Percentiles rank a stretch among this genome's conserved stretches.
Evolutionary conservation across 2,888 invertebrate genomes (phyloP).

Genomic region (Nebria salina): DNA sequence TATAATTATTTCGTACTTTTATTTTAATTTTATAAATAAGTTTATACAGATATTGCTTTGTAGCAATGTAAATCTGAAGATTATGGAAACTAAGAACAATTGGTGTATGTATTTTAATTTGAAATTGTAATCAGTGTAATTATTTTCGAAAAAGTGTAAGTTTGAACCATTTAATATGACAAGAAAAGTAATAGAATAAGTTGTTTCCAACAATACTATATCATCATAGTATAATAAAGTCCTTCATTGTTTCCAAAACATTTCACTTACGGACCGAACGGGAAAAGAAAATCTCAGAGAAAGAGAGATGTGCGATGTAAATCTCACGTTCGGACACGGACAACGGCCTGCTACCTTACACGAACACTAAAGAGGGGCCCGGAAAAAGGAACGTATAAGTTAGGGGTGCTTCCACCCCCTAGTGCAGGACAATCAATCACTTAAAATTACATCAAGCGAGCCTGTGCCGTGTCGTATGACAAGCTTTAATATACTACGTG

Average conservation of each 20-base stretch:
- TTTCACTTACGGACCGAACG: slow-evolving; percentile 32
- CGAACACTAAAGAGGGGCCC: neutral
- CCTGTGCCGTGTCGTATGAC: slow-evolving; percentile 34
- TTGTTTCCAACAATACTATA: neutral
- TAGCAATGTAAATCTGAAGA: too few relatives aligned
- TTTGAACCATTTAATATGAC: neutral
- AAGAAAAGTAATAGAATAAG: neutral
- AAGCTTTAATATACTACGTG: slow-evolving; percentile 46
- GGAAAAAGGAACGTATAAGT: neutral
- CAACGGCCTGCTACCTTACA: neutral
- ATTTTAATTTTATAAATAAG: too few relatives aligned
- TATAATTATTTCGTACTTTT: too few relatives aligned
- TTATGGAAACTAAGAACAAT: neutral
- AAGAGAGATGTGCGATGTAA: slow-evolving; percentile 16
- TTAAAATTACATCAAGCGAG: slow-evolving; percentile 45
- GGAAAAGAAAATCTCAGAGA: slow-evolving; percentile 18
- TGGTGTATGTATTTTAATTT: slow-evolving; percentile 19
- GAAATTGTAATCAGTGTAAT: too few relatives aligned
- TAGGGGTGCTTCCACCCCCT: slow-evolving; percentile 15
- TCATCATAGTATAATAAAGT: slow-evolving; percentile 4
- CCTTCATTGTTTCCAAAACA: slow-evolving; percentile 39
- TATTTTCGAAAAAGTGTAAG: neutral
- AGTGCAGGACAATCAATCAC: slow-evolving; percentile 44
- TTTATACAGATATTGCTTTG: too few relatives aligned
- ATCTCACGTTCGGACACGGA: slow-evolving; percentile 15